Evolutionary conservation across 2,888 invertebrate species (phyloP), one percentile per base, ranked within the genome.

Genomic region (Pyrocoelia pectoralis): DNA sequence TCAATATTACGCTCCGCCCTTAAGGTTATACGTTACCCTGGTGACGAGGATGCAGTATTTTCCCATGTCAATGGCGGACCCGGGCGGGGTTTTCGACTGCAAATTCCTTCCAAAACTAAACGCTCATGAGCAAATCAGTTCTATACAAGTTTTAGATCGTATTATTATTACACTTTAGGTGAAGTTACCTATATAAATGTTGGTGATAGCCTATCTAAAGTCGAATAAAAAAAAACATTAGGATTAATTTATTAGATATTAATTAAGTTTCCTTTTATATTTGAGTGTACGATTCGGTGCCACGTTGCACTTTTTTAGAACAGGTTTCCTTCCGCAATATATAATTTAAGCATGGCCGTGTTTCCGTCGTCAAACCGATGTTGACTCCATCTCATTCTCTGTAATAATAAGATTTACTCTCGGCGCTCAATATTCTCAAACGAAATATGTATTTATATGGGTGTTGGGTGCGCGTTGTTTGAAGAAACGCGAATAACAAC

Each of bases 331-430:
- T 74, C 78, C 78, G 77, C 78, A 78, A 78, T 78, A 78, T 79
- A 77, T 78, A 78, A 78, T 79, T 78, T 78, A 77, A 75, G 76
- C 76, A 78, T 77, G 78, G 78, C 77, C 74, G 76, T 74, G 71
- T 72, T 75, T 74, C 73, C 70, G 67, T 74, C 72, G 74, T 74
- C 75, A 77, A 77, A 77, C 77, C 78, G 77, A 77, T 78, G 79
- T 79, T 79, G 78, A 77, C 77, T 79, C 75, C 78, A 71, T 77
- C 76, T 75, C 77, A 76, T 79, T 79, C 78, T 79, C 73, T 72
- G 73, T 73, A 78, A 75, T 79, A 78, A 79, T 79, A 79, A 79
- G 79, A 79, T 79, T 79, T 79, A 76, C 79, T 73, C 77, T 74
- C 72, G 70, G 68, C 77, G 76, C 76, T 78, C 77, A 78, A 78